A percentile compares a stretch with the other conserved stretches of the same genome.
Evolutionary conservation across 2,888 invertebrate species (phyloP).

Genomic region (Volucella zonaria): DNA sequence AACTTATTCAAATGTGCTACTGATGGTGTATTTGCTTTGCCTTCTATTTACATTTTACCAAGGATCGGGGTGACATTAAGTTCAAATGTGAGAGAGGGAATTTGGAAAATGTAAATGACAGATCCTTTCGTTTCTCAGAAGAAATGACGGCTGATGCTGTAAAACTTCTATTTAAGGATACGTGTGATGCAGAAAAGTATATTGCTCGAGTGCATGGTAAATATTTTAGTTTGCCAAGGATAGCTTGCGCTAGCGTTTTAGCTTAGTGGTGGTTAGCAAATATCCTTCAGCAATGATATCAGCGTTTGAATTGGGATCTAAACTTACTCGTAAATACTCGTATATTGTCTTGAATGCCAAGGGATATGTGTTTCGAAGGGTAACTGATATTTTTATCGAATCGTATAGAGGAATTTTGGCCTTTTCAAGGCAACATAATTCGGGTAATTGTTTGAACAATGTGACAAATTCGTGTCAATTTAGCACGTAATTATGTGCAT

Average conservation of each 20-base stretch:
- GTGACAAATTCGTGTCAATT: too few species aligned
- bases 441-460: too few species aligned
- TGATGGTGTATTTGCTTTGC: background rate
- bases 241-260: conserved; percentile 24
- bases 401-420: too few species aligned
- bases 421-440: too few species aligned
- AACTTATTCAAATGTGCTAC: conserved; percentile 26
- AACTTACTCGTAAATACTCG: too few species aligned
- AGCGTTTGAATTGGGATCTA: too few species aligned
- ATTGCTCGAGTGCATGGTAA: conserved; percentile 57
- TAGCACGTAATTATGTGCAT: too few species aligned
- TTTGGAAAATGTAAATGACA: conserved; percentile 10
- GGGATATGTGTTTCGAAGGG: too few species aligned
- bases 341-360: too few species aligned
- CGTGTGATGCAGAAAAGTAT: conserved; percentile 8
- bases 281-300: too few species aligned
- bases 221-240: conserved; percentile 26
- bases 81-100: conserved; percentile 29
- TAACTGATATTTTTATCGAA: too few species aligned
- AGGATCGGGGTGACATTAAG: conserved; percentile 32
- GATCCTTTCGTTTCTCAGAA: background rate
- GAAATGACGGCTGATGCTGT: background rate
- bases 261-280: background rate
- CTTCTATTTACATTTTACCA: conserved; percentile 42
- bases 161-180: conserved; percentile 18